phyloP scores from a whole-genome alignment of 1,140 invertebrate genomes.

The Drosophila subobscura region DNA sequence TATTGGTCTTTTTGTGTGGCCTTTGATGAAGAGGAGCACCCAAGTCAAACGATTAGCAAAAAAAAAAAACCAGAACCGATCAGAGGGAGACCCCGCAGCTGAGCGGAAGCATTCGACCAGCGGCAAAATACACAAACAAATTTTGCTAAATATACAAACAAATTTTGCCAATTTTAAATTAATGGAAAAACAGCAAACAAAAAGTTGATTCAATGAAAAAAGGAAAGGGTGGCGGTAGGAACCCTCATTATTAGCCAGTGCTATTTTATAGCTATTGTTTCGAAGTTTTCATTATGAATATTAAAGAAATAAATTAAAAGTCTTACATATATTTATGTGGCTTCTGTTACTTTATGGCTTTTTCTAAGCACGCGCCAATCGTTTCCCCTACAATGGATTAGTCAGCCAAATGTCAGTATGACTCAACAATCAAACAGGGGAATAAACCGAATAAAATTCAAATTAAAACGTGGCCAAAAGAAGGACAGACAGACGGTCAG shows the following conservation, averaged over 20 bases:
- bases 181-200: conserved; percentile 29
- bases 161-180: conserved; percentile 53
- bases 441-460: conserved; percentile 54
- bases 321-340: conserved; percentile 13
- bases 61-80: neutral
- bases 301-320: too few species aligned
- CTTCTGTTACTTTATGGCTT: conserved; percentile 16
- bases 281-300: neutral
- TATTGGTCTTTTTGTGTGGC: conserved; percentile 2
- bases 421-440: conserved; percentile 49
- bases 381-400: conserved; percentile 44
- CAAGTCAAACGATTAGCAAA: conserved; percentile 1
- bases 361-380: conserved; percentile 37
- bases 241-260: too few species aligned
- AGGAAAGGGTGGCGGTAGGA: conserved; percentile 3
- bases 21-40: conserved; percentile 28
- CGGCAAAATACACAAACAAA: conserved; percentile 1
- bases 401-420: conserved; percentile 54
- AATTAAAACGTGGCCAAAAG: conserved; percentile 46
- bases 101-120: conserved; percentile 3
- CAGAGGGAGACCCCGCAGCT: too few species aligned
- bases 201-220: conserved; percentile 58
- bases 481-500: conserved; percentile 1
- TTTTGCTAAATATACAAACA: conserved; percentile 40
- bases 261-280: too few species aligned